These are phyloP conservation scores for Xyrauchen texanus DNA, from an alignment of 2,113 vertebrate genomes.

Conservation along the genomic window DNA sequence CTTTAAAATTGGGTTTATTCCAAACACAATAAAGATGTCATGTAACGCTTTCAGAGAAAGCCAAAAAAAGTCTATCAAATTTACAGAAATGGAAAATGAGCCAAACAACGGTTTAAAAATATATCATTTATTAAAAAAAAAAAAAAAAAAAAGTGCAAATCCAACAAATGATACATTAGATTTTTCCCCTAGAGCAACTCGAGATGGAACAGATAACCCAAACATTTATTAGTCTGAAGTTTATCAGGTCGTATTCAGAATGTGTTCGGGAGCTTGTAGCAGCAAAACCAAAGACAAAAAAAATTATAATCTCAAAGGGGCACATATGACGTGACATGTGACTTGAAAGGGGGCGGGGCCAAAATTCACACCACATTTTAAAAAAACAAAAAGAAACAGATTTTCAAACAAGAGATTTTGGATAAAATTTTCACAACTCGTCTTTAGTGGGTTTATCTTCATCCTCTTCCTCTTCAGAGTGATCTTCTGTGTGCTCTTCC, in stretches of 20 bases:
- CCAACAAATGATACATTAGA: slow-evolving; percentile 46
- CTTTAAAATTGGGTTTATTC: no score
- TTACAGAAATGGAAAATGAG: no score
- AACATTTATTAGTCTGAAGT: slow-evolving; percentile 25
- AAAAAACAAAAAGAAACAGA: slow-evolving; percentile 24
- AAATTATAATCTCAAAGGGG: background rate
- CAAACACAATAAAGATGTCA: no score
- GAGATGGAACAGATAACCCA: slow-evolving; percentile 28
- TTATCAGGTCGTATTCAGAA: slow-evolving; percentile 18
- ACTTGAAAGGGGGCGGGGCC: slow-evolving; percentile 1
- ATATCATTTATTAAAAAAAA: slow-evolving; percentile 54
- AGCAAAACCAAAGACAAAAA: slow-evolving; percentile 46
- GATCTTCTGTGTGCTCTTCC: slow-evolving; percentile 50
- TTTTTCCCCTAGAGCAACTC: slow-evolving; percentile 1
- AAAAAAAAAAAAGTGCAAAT: slow-evolving; percentile 51
- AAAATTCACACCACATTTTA: slow-evolving; percentile 24
- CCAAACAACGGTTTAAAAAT: slow-evolving; percentile 48
- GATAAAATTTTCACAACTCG: slow-evolving; percentile 63
- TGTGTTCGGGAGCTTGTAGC: slow-evolving; percentile 32
- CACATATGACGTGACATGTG: slow-evolving; percentile 17
- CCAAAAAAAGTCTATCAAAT: no score
- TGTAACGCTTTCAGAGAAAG: no score
- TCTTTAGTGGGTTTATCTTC: slow-evolving; percentile 55
- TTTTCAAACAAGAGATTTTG: background rate
- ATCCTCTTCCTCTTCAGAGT: slow-evolving; percentile 46